Evolutionary conservation across 2,888 invertebrate genomes (phyloP).

Genomic region (Acronicta leporina): DNA sequence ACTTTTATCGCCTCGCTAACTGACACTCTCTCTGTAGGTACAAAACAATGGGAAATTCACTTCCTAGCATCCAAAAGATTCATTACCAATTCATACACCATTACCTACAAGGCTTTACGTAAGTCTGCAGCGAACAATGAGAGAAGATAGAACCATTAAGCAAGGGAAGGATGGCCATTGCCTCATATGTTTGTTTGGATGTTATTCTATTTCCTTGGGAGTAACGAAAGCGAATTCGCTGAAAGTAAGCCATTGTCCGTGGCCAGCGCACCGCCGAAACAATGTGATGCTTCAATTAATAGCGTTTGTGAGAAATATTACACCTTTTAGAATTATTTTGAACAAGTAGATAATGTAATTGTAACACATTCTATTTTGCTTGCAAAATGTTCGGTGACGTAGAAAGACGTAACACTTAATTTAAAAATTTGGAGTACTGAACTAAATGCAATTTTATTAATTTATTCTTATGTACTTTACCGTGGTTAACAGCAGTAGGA

Average conservation of each 20-base stretch:
- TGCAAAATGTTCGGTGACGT: conserved; percentile 21
- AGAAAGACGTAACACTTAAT: neutral
- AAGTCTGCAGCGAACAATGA: conserved; percentile 82
- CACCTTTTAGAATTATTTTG: conserved; percentile 43
- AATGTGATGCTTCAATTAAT: conserved; percentile 60
- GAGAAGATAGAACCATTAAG: conserved; percentile 81
- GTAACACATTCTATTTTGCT: conserved; percentile 18
- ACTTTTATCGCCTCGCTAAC: conserved; percentile 40
- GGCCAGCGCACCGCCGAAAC: conserved; percentile 51
- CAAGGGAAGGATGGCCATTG: conserved; percentile 82
- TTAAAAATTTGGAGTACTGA: neutral
- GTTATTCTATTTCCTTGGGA: conserved; percentile 73
- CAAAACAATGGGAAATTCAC: conserved; percentile 76
- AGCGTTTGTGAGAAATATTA: conserved; percentile 57
- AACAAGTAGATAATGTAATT: conserved; percentile 22
- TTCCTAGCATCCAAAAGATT: conserved; percentile 80
- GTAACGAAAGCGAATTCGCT: conserved; percentile 74
- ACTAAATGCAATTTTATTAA: too few species aligned
- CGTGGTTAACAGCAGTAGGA: too few species aligned
- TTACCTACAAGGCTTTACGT: conserved; percentile 81
- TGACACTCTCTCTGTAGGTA: conserved; percentile 32
- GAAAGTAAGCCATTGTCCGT: conserved; percentile 75
- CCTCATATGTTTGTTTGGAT: conserved; percentile 81
- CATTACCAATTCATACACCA: conserved; percentile 81
- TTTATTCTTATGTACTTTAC: too few species aligned